Base-by-base conservation (phyloP, 37 sponge, comb jelly and placozoan genomes). In the Halisarca cf. caerulea region DNA sequence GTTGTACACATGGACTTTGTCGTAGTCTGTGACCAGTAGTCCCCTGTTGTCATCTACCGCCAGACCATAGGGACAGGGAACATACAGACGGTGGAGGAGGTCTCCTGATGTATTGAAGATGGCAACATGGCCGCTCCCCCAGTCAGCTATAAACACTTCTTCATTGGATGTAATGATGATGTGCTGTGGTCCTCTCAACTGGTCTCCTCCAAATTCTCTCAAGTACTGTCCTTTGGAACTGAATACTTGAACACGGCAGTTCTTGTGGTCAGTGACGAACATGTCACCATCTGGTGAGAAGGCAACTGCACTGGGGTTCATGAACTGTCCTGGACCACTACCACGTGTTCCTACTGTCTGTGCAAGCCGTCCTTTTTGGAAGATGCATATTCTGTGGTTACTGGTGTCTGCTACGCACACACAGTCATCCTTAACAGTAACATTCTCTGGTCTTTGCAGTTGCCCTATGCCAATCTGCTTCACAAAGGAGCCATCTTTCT, bases 321-420 rank as follows among this genome's bases (percentile, higher is more conserved):
- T 30, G 64, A 62, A 62, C 64, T 62, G 64, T 62, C 64, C 64
- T 7, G 64, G 64, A 62, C 64, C 30, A 62, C 64, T 62, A 28
- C 64, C 64, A 20, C 6, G 25, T 30, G 30, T 20, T n/a, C 64
- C 64, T 5, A 62, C 15, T 4, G 25, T 62, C 9, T 23, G 64
- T 28, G 7, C 30, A 15, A 62, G 30, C 30, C 15, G 25, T 7
- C 64, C 64, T 6, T n/a, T 23, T 23, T 20, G 25, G 30, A 30
- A 62, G 18, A 62, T 28, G 30, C 18, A 5, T 30, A 62, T 15
- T n/a, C 64, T 30, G 30, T 62, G 64, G 64, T 62, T 62, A 23
- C 5, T 20, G 15, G 64, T 62, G 64, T 62, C 51, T 14, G 51
- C 51, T 14, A 47, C 51, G 51, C 11, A 47, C 6, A 47, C 51